Percentiles rank a stretch among this genome's conserved stretches.
phyloP scores from a whole-genome alignment of 2,113 vertebrate species.

The Antechinus stuartii region DNA sequence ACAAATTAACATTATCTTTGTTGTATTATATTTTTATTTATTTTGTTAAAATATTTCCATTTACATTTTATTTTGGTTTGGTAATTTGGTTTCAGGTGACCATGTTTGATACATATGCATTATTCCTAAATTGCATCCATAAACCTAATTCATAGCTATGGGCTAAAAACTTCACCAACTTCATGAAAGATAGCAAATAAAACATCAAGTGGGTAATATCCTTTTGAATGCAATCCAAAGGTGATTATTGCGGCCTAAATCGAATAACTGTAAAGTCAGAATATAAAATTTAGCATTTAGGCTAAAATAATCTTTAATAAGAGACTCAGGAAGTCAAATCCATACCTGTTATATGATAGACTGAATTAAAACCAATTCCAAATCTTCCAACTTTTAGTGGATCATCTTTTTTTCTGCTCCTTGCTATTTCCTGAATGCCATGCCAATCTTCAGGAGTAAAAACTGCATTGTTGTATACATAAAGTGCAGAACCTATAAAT shows the following conservation, averaged over 20 bases:
- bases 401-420: conserved; percentile 98
- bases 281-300: conserved; percentile 17
- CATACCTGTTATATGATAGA: conserved; percentile 98
- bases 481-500: conserved; percentile 91
- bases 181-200: not conserved
- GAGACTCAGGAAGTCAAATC: conserved; percentile 21
- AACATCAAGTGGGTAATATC: not conserved
- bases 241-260: not conserved
- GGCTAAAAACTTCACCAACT: not conserved
- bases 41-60: not conserved
- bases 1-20: not conserved
- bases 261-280: conserved; percentile 28
- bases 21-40: not conserved
- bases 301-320: conserved; percentile 42
- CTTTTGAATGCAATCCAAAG: not conserved
- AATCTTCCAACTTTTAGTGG: conserved; percentile 98
- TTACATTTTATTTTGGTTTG: not conserved
- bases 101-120: not conserved
- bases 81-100: not conserved
- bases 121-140: not conserved
- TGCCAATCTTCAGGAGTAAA: conserved; percentile 97
- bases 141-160: not conserved
- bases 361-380: conserved; percentile 99
- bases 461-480: conserved; percentile 95
- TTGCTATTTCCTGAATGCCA: conserved; percentile 98